phyloP scores from a whole-genome alignment of 1,140 invertebrate genomes.

The Prorops nasuta region DNA sequence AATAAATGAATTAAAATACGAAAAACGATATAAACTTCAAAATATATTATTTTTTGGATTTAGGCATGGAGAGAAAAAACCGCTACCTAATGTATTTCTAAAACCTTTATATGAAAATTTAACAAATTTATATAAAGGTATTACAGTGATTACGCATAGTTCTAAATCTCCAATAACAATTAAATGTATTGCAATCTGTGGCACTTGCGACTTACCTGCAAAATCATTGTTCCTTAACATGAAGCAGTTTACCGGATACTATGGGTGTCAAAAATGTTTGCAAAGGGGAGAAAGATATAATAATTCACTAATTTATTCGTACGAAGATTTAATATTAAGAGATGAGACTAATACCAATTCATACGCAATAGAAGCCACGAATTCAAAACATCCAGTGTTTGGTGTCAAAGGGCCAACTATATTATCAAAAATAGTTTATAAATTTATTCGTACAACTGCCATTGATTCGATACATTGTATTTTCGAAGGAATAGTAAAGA shows the following conservation, averaged over 20 bases:
- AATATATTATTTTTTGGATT: too few species aligned
- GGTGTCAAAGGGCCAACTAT: not conserved
- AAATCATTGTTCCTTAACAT: too few species aligned
- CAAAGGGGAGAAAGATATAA: conserved; percentile 14
- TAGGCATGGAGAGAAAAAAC: conserved; percentile 16
- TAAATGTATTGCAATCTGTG: conserved; percentile 7
- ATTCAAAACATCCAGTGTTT: too few species aligned
- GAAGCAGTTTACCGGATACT: conserved; percentile 14
- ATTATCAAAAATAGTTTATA: not conserved
- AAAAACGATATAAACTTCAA: conserved; percentile 1
- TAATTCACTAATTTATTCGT: too few species aligned
- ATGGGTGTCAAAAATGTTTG: conserved; percentile 12
- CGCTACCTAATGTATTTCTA: conserved; percentile 9
- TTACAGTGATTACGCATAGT: conserved; percentile 1
- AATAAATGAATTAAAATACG: conserved; percentile 20
- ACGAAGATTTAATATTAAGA: too few species aligned
- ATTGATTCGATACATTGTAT: conserved; percentile 10
- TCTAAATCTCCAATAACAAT: not conserved
- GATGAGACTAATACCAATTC: too few species aligned
- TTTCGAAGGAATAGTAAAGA: conserved; percentile 5
- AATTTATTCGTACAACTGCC: not conserved
- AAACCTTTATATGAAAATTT: not conserved
- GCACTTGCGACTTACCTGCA: conserved; percentile 15
- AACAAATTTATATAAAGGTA: conserved; percentile 5
- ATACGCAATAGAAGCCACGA: too few species aligned